phyloP scores from a whole-genome alignment of 2,113 vertebrate species.

The Asarcornis scutulata region DNA sequence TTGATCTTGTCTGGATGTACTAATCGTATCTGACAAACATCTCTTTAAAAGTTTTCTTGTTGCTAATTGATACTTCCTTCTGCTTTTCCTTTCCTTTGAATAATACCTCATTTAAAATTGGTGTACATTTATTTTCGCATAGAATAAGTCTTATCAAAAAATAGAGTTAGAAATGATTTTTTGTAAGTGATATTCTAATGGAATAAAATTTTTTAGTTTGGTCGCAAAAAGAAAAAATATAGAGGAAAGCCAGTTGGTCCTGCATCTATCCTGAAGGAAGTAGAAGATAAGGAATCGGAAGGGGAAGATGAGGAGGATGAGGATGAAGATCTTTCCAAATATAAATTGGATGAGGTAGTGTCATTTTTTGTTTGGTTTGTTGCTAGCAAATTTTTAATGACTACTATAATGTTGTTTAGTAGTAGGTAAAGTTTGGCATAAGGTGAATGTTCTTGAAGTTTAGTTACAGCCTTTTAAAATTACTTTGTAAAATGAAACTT shows the following conservation, averaged over 20 bases:
- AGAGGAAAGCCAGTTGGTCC: slow-evolving; percentile 85
- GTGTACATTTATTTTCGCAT: background rate
- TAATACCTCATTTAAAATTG: background rate
- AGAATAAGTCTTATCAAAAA: background rate
- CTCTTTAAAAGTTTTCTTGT: background rate
- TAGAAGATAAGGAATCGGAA: slow-evolving; percentile 89
- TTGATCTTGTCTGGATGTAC: background rate
- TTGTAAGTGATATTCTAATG: background rate
- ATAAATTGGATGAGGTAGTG: slow-evolving; percentile 90
- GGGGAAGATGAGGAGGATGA: slow-evolving; percentile 94
- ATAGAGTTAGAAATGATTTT: background rate
- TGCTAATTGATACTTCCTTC: background rate
- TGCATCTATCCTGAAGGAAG: slow-evolving; percentile 86
- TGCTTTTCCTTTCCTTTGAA: background rate
- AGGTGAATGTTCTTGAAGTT: background rate
- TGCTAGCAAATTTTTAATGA: background rate
- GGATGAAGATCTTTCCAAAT: slow-evolving; percentile 97
- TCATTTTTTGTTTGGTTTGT: background rate
- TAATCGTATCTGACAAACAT: fast-evolving
- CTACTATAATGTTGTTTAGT: background rate
- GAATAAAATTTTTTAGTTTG: slow-evolving; percentile 83
- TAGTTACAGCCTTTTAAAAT: background rate
- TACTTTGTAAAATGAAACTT: background rate
- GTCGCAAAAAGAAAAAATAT: slow-evolving; percentile 98
- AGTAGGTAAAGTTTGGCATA: background rate